A percentile compares a stretch with the other conserved stretches of the same genome.
These are phyloP conservation scores for Seriola rivoliana DNA, from an alignment of 2,113 vertebrate genomes.

Conservation along the genomic window DNA sequence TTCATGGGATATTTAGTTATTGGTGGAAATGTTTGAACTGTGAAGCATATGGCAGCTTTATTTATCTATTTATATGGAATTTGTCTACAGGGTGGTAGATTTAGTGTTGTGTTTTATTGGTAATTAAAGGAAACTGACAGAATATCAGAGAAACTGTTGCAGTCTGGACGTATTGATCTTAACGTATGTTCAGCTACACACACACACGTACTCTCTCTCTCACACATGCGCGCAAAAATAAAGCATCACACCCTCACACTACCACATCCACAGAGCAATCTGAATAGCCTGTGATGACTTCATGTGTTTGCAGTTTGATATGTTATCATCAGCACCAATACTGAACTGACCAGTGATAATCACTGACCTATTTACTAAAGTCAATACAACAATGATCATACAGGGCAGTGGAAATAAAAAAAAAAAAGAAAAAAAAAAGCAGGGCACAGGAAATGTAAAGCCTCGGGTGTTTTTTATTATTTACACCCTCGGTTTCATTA, in stretches of 20 bases:
- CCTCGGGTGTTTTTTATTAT: slow-evolving; percentile 47
- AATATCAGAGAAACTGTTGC: background rate
- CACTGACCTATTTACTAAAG: slow-evolving; percentile 78
- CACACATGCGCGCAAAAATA: slow-evolving; percentile 12
- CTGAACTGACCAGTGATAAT: slow-evolving; percentile 61
- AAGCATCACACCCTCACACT: slow-evolving; percentile 40
- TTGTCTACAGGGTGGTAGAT: background rate
- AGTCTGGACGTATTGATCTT: background rate
- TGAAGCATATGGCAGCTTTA: background rate
- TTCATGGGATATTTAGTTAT: background rate
- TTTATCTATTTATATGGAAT: background rate
- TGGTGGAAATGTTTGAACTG: background rate
- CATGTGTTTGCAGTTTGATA: slow-evolving; percentile 77
- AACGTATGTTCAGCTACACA: background rate
- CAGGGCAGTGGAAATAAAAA: slow-evolving; percentile 55
- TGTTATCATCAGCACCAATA: slow-evolving; percentile 73
- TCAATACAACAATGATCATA: slow-evolving; percentile 73
- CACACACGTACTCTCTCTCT: background rate
- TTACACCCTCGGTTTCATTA: slow-evolving; percentile 62
- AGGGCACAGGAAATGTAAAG: slow-evolving; percentile 62
- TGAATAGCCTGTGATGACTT: slow-evolving; percentile 62
- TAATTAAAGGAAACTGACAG: slow-evolving; percentile 5
- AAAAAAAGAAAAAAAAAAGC: slow-evolving; percentile 33
- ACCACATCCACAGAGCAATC: slow-evolving; percentile 48
- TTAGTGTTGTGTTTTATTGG: background rate